Percentiles rank a stretch among this genome's conserved stretches.
Conservation (phyloP, 2,888 invertebrate genomes). For the Andricus quercusramuli region DNA sequence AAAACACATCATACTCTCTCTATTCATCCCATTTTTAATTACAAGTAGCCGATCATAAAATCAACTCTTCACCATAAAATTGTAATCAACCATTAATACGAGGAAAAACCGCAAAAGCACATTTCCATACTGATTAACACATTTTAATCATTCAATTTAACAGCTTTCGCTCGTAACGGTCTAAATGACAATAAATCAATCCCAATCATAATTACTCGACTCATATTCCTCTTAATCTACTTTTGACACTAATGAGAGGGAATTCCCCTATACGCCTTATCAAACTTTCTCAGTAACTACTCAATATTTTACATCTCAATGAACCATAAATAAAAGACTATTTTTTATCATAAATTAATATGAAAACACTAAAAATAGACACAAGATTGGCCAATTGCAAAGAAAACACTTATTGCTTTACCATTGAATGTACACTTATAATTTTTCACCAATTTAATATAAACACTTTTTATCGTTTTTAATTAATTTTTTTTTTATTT, state of each 20-base stretch:
- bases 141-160: conserved; percentile 11
- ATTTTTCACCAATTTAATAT: neutral
- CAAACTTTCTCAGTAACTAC: conserved; percentile 11
- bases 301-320: neutral
- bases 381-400: neutral
- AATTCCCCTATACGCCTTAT: conserved; percentile 8
- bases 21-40: neutral
- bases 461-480: neutral
- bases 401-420: neutral
- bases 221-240: conserved; percentile 23
- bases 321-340: neutral
- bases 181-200: conserved; percentile 34
- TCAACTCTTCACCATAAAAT: neutral
- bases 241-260: conserved; percentile 28
- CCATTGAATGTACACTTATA: neutral
- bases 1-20: neutral
- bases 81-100: neutral
- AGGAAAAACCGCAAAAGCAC: neutral
- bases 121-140: conserved; percentile 13
- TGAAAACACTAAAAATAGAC: neutral
- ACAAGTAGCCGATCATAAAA: neutral
- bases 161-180: conserved; percentile 20
- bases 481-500: neutral
- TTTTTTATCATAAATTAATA: too few species aligned
- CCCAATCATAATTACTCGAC: conserved; percentile 34